These are phyloP conservation scores for Orycteropus afer DNA, from an alignment of 2,113 vertebrate genomes.

Conservation along the genomic window DNA sequence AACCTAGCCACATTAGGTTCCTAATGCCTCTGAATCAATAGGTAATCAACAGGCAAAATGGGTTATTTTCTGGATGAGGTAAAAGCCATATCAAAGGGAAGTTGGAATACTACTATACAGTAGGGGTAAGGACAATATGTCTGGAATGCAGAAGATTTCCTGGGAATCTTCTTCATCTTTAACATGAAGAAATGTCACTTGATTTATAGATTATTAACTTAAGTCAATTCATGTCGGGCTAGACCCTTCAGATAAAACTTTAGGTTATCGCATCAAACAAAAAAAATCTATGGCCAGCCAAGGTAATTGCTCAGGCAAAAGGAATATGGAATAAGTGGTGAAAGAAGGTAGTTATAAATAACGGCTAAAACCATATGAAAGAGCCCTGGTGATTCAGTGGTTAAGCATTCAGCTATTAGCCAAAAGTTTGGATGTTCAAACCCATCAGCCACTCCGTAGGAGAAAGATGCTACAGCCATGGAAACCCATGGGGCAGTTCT, in stretches of 20 bases:
- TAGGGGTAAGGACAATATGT: background rate
- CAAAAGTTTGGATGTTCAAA: too few relatives aligned
- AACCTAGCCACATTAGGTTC: background rate
- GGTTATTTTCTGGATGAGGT: background rate
- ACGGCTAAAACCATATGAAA: too few relatives aligned
- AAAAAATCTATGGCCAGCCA: too few relatives aligned
- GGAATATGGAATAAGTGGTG: too few relatives aligned
- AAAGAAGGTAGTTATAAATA: too few relatives aligned
- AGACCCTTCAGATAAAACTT: background rate
- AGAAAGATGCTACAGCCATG: too few relatives aligned
- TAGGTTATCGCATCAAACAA: background rate
- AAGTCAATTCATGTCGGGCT: background rate
- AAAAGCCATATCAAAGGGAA: background rate
- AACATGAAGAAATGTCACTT: background rate
- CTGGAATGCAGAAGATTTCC: background rate
- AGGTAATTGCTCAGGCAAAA: too few relatives aligned
- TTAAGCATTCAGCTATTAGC: too few relatives aligned
- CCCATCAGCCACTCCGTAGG: too few relatives aligned
- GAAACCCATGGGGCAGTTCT: too few relatives aligned
- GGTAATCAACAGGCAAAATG: background rate
- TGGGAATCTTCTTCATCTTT: background rate
- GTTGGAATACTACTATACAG: background rate
- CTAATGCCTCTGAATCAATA: background rate
- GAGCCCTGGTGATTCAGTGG: too few relatives aligned
- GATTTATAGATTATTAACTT: background rate